Evolutionary conservation across 1,140 invertebrate species (phyloP), one percentile per base, ranked within the genome.

Genomic region (Drosophila ironensis): DNA sequence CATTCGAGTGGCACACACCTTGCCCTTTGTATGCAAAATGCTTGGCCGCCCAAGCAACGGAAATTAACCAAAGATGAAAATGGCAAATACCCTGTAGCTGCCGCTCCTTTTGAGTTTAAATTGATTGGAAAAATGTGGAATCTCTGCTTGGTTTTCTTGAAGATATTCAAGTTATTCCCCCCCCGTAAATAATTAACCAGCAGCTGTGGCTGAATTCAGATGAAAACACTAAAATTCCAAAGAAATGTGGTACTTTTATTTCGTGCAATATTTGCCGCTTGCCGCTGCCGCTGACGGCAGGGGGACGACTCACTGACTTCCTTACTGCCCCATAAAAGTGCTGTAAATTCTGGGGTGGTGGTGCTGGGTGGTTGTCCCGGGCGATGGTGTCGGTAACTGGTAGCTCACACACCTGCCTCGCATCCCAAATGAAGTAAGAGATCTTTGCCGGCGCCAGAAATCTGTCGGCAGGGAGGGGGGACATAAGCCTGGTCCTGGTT

Each of bases 361-460:
- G 46, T 35, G 28, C 8, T 22, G 16, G 12, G 22, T 20, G 2
- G 40, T n/a, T 35, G 28, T 11, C 9, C 9, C 4, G 4, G n/a
- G 14, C 17, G 6, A 3, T 20, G 14, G n/a, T 28, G 7, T n/a
- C n/a, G n/a, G n/a, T n/a, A n/a, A n/a, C 2, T 16, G 9, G 7
- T 40, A 41, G 40, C 16, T 24, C 48, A 54, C 60, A 75, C 74
- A 84, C 80, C 80, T 86, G 78, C 64, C 72, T 61, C 51, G 80
- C 70, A 84, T 86, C 60, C 75, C 74, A 84, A 84, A 78, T 84
- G 60, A 74, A 72, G 60, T 76, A 60, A 53, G 57, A 63, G 60
- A 64, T 64, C 57, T 60, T 28, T 27, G 41, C 33, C 17, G 33
- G 27, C 41, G 20, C 25, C 46, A 2, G 27, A 41, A 28, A 30